Evolutionary conservation across 2,888 invertebrate genomes (phyloP), one percentile per base, ranked within the genome.

Genomic region (Drosophila prostipennis): DNA sequence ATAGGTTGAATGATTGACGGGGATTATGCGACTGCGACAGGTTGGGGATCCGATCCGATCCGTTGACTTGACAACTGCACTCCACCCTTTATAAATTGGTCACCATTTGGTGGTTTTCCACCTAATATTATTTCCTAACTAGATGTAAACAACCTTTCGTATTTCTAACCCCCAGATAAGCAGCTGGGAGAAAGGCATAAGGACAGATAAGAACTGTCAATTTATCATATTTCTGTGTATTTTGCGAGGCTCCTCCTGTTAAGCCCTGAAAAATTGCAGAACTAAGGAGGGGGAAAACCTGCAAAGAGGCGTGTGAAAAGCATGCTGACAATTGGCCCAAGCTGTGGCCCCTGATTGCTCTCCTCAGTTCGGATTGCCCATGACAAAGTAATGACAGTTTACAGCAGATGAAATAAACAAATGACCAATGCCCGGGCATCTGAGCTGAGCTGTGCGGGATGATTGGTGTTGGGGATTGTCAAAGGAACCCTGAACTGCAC

Each of bases 381-480:
- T 80, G 84, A 80, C 81, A 86, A 76, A 83, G 82, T 86, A 82
- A 86, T 76, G 82, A 86, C 82, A 82, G 84, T 82, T 82, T 82
- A 82, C 82, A 86, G 74, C 83, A 82, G 82, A 82, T 86, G 84
- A 83, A 82, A 82, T 86, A 82, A 86, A 86, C 82, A 82, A 82
- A 86, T 83, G 82, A 72, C 65, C 84, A 70, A 60, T 46, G 72
- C 48, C 52, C 48, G 39, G 43, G 39, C 46, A 48, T 36, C 23
- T 3, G n/a, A 53, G 26, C 23, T 40, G 51, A 39, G 71, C 49
- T 54, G 6, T 29, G 51, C 29, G 13, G 55, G 39, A n/a, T n/a
- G 32, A 51, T 42, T 46, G 45, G 59, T 54, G 49, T 32, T 48
- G 53, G 34, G 39, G 46, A 56, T 58, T 37, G 36, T 58, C 29